Percentiles rank a stretch among this genome's conserved stretches.
These are phyloP conservation scores for Corydoras maculifer DNA, from an alignment of 2,113 vertebrate genomes.

Conservation along the genomic window DNA sequence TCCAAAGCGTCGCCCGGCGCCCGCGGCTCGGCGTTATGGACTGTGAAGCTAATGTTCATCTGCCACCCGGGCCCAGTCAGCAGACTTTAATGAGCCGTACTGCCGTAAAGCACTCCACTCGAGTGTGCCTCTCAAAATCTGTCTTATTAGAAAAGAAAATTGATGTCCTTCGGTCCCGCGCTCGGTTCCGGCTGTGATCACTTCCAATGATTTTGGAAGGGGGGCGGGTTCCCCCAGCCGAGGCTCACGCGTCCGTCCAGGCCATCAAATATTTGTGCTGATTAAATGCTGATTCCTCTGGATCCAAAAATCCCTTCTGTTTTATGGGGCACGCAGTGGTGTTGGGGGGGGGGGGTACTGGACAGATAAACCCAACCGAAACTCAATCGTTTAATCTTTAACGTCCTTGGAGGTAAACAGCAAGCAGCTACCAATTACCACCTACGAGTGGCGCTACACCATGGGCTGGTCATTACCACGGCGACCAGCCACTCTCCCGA, in stretches of 20 bases:
- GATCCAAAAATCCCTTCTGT: conserved; percentile 18
- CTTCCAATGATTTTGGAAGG: conserved; percentile 21
- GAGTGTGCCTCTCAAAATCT: conserved; percentile 41
- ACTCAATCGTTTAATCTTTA: too few species aligned
- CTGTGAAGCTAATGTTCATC: conserved; percentile 77
- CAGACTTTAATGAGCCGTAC: conserved; percentile 57
- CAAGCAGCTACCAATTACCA: too few species aligned
- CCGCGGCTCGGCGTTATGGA: conserved; percentile 70
- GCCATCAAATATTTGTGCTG: not conserved
- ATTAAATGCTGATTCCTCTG: conserved; percentile 5
- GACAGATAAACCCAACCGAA: too few species aligned
- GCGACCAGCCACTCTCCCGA: too few species aligned
- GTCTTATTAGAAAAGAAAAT: conserved; percentile 46
- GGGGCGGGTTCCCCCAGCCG: conserved; percentile 10
- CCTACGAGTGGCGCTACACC: too few species aligned
- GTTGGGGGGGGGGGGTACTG: too few species aligned
- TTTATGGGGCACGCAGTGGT: too few species aligned
- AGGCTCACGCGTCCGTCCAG: conserved; percentile 1
- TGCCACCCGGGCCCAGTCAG: conserved; percentile 60
- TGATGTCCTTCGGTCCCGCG: conserved; percentile 30
- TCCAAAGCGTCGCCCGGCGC: conserved; percentile 51
- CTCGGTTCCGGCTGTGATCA: conserved; percentile 23
- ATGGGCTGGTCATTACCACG: too few species aligned
- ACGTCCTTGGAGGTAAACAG: too few species aligned
- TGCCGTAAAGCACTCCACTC: conserved; percentile 51